Percentiles rank a stretch among this genome's conserved stretches.
Evolutionary conservation across 1,140 invertebrate genomes (phyloP).

Genomic region (Drosophila kohkoa): DNA sequence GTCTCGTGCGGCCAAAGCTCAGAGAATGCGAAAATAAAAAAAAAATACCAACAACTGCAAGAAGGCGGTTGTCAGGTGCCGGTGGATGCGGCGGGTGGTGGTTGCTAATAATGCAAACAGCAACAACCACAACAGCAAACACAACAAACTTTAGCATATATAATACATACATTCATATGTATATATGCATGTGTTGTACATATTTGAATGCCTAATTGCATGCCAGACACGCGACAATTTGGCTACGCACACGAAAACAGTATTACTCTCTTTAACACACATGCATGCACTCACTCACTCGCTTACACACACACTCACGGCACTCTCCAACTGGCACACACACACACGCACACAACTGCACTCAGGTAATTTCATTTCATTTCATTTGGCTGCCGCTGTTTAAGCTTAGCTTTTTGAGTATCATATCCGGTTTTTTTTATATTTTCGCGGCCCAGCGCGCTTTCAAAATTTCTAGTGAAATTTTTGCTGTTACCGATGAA

Average conservation of each 20-base stretch:
- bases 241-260: constrained; percentile 44
- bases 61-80: constrained; percentile 25
- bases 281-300: constrained; percentile 8
- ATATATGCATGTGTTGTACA: constrained; percentile 11
- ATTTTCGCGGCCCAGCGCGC: constrained; percentile 70
- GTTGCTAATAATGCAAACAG: background rate
- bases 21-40: constrained; percentile 52
- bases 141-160: constrained; percentile 42
- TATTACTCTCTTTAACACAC: constrained; percentile 9
- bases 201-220: constrained; percentile 79
- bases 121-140: constrained; percentile 12
- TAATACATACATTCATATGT: constrained; percentile 10
- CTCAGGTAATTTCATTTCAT: constrained; percentile 63
- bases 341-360: constrained; percentile 26
- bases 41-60: constrained; percentile 33
- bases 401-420: constrained; percentile 63
- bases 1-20: constrained; percentile 55
- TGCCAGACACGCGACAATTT: constrained; percentile 79
- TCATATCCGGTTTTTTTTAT: constrained; percentile 81
- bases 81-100: constrained; percentile 13
- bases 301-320: constrained; percentile 16
- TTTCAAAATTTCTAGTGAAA: constrained; percentile 82
- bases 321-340: constrained; percentile 41
- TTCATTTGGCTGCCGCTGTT: constrained; percentile 28
- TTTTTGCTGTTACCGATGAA: constrained; percentile 46